A percentile compares a stretch with the other conserved stretches of the same genome.
These are phyloP conservation scores for Cossypha niveicapilla DNA, from an alignment of 2,797 vertebrate genomes.

Conservation along the genomic window DNA sequence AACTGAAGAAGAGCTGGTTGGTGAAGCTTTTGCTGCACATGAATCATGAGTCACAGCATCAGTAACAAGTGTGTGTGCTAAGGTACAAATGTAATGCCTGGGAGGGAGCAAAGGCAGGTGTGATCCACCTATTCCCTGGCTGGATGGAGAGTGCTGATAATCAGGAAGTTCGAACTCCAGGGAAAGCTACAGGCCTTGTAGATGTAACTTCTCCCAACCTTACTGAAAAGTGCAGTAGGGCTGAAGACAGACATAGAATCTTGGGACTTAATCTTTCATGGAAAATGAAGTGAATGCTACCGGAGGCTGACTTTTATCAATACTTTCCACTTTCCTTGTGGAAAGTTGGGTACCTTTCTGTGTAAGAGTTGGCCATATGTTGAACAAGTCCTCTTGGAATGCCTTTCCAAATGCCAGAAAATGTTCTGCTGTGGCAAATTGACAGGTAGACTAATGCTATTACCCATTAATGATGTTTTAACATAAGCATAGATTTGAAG, in stretches of 20 bases:
- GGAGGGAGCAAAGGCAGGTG: background rate
- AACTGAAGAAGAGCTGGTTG: background rate
- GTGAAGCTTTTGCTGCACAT: background rate
- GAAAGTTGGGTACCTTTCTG: background rate
- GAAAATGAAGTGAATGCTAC: background rate
- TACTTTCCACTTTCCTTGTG: background rate
- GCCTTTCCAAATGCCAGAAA: background rate
- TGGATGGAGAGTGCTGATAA: background rate
- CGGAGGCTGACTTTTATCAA: background rate
- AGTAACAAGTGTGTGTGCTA: background rate
- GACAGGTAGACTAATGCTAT: background rate
- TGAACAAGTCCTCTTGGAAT: conserved; percentile 22
- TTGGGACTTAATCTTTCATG: background rate
- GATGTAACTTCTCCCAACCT: background rate
- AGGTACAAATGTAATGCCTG: background rate
- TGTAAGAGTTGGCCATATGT: conserved; percentile 13
- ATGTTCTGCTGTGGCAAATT: background rate
- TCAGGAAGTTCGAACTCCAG: background rate
- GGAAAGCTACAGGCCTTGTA: background rate
- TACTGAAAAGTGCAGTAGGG: background rate
- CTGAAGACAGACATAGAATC: background rate
- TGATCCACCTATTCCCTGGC: accelerated
- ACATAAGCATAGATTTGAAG: background rate
- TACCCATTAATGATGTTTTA: background rate
- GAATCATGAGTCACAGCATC: background rate